Evolutionary conservation across 1,140 invertebrate genomes (phyloP).

Genomic region (Lasioglossum baleicum): DNA sequence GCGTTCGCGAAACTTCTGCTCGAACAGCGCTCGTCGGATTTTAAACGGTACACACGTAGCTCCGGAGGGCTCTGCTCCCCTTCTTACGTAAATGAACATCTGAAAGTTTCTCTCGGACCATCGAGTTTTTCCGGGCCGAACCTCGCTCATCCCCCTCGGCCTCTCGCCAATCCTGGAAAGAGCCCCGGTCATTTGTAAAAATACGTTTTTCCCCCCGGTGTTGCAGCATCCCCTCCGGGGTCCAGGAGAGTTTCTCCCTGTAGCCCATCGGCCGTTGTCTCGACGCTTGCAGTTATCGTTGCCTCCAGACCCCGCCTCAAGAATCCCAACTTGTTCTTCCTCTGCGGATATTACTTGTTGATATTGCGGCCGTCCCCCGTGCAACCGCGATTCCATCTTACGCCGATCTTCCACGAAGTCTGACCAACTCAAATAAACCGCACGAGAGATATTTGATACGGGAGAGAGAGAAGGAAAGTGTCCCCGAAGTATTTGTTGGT

Average conservation of each 20-base stretch:
- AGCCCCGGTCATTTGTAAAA: background rate
- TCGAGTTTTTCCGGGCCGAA: background rate
- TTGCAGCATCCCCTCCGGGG: background rate
- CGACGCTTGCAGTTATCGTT: constrained; percentile 1
- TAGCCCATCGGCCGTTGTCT: background rate
- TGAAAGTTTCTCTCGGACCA: constrained; percentile 20
- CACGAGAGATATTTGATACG: too few relatives aligned
- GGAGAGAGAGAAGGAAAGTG: too few relatives aligned
- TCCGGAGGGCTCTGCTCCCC: background rate
- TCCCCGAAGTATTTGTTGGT: too few relatives aligned
- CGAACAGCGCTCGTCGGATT: constrained; percentile 30
- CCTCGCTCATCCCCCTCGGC: background rate
- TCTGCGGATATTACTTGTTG: constrained; percentile 35
- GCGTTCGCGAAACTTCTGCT: background rate
- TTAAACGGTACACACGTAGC: constrained; percentile 13
- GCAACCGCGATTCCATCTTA: too few relatives aligned
- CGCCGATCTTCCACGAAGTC: too few relatives aligned
- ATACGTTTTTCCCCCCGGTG: background rate
- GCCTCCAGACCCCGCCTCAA: background rate
- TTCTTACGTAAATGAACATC: constrained; percentile 34
- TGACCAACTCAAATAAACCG: too few relatives aligned
- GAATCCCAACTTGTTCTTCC: background rate
- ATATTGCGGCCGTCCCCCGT: background rate
- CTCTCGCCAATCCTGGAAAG: background rate
- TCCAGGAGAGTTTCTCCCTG: background rate